phyloP scores from a whole-genome alignment of 92 coral and sea anemone species.

The Zoanthus solanderi region DNA sequence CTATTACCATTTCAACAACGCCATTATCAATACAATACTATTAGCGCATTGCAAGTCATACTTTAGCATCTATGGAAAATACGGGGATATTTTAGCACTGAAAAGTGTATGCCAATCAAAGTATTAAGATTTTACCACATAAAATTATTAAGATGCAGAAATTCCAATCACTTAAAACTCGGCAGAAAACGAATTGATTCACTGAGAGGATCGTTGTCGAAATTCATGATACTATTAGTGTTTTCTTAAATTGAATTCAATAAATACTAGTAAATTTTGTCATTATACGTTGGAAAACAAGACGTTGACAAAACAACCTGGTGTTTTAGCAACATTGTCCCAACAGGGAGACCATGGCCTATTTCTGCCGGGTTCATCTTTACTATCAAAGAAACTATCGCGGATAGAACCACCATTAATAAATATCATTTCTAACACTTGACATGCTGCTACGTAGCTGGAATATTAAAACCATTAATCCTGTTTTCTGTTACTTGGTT shows the following conservation, averaged over 20 bases:
- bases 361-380: neutral
- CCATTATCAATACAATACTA: neutral
- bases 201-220: neutral
- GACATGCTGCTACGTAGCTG: conserved; percentile 17
- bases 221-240: neutral
- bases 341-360: neutral
- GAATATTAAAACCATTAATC: conserved; percentile 18
- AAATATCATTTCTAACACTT: conserved; percentile 5
- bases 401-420: neutral
- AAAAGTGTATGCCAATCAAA: neutral
- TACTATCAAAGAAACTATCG: neutral
- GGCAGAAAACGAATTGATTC: neutral
- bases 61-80: neutral
- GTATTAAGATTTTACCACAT: neutral
- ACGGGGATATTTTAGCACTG: neutral
- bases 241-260: neutral
- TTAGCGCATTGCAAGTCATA: neutral
- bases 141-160: neutral
- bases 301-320: neutral
- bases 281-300: neutral
- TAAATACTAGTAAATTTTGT: neutral
- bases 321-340: neutral
- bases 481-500: conserved; percentile 29
- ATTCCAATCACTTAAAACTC: neutral
- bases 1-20: too few species aligned